Conservation (phyloP, 2,797 vertebrate genomes). For the Channa striata region DNA sequence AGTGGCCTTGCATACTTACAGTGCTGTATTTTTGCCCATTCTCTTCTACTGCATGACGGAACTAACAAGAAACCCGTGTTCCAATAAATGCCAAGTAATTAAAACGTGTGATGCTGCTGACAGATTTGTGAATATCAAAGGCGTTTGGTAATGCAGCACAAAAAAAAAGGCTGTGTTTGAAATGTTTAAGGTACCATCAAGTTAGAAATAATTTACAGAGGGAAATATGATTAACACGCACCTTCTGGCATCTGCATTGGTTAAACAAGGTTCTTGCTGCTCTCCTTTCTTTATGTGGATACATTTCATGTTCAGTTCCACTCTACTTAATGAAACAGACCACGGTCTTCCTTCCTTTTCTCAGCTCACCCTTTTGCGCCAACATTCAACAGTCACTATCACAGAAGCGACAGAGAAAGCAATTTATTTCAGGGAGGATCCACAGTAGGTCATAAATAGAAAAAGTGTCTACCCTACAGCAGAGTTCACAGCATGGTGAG, state of each 20-base stretch:
- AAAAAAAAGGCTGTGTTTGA: conserved; percentile 34
- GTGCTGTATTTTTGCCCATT: conserved; percentile 15
- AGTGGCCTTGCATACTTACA: neutral
- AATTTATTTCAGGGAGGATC: conserved; percentile 24
- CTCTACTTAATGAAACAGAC: neutral
- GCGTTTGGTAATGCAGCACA: conserved; percentile 13
- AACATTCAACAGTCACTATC: conserved; percentile 19
- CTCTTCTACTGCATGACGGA: conserved; percentile 16
- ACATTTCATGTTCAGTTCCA: too few species aligned
- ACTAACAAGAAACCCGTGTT: conserved; percentile 37
- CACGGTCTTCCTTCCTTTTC: neutral
- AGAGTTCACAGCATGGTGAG: conserved; percentile 22
- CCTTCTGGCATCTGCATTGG: neutral
- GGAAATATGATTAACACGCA: conserved; percentile 15
- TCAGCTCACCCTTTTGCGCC: conserved; percentile 7
- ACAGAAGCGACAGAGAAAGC: conserved; percentile 25
- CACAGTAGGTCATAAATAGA: conserved; percentile 22
- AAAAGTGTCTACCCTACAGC: conserved; percentile 25
- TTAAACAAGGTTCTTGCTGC: too few species aligned
- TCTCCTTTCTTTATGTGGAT: neutral
- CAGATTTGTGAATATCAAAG: conserved; percentile 63
- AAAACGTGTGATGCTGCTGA: conserved; percentile 37
- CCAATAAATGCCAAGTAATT: conserved; percentile 58
- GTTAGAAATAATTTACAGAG: conserved; percentile 25
- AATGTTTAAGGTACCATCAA: conserved; percentile 33